These are phyloP conservation scores for Temnothorax longispinosus DNA, from an alignment of 1,140 invertebrate species.

Conservation along the genomic window DNA sequence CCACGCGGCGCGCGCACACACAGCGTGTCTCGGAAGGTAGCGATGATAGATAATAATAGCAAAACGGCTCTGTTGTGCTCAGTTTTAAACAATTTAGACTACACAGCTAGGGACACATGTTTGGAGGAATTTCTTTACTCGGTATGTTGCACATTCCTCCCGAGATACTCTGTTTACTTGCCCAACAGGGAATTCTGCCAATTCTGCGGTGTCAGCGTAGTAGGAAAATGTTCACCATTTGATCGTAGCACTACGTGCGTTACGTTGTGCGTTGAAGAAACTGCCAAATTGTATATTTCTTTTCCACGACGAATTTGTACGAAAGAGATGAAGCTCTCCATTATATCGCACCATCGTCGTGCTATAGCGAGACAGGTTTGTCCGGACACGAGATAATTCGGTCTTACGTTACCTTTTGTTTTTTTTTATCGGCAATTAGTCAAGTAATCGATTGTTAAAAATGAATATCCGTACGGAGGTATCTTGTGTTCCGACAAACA, in stretches of 20 bases:
- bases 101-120: background rate
- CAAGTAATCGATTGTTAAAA: background rate
- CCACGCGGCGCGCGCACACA: background rate
- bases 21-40: background rate
- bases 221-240: constrained; percentile 14
- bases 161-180: background rate
- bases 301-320: background rate
- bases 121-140: background rate
- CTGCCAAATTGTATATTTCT: constrained; percentile 59
- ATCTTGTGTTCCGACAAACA: background rate
- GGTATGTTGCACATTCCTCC: background rate
- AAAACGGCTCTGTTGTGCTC: background rate
- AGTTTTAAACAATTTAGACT: background rate
- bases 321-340: background rate
- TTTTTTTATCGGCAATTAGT: constrained; percentile 42
- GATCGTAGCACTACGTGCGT: background rate
- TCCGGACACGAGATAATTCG: background rate
- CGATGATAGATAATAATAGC: background rate
- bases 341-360: constrained; percentile 38
- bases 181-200: background rate
- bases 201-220: background rate
- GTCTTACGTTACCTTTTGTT: constrained; percentile 16
- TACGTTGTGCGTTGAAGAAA: constrained; percentile 17
- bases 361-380: constrained; percentile 39
- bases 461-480: background rate